Evolutionary conservation across 1,140 invertebrate species (phyloP), one percentile per base, ranked within the genome.

Genomic region (Zaprionus africanus): DNA sequence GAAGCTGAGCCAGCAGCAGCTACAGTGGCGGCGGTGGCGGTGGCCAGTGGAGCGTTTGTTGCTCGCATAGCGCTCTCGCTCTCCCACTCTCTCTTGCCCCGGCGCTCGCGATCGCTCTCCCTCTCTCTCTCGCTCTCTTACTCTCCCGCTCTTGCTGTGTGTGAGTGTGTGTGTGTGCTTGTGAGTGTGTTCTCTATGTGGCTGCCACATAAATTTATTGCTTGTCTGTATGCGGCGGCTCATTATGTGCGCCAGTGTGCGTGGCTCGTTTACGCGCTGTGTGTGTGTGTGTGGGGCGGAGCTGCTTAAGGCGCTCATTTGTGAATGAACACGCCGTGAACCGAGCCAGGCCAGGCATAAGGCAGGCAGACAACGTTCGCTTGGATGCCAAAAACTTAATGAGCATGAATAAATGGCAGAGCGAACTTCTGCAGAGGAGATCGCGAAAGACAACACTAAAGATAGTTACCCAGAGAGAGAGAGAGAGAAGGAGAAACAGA

Each of bases 301-400:
- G 87, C 87, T 91, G 87, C 87, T 91, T 91, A 79, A 88, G 87
- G 87, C 87, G 78, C 87, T 91, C 87, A 91, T 91, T 91, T 91
- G 87, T 91, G 87, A 91, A 91, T 91, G 87, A 91, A 91, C 86
- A 86, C 86, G 79, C 64, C 77, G 82, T 75, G 82, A 90, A 90
- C 82, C 38, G 53, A 11, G 38, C 22, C 15, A 31, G 62, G 49
- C 54, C 54, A 51, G 19, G 36, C 71, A 49, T 58, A 66, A 73
- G 65, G 78, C 76, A 75, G 79, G 73, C 76, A 82, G 76, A 63
- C 78, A 71, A 69, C 54, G 72, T 13, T 62, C 26, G 46, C 46
- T 62, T 9, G 43, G 67, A 71, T 80, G 74, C 70, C 66, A 79
- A 78, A 82, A 80, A 91, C 82, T 87, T 91, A 91, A 90, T 91